These are phyloP conservation scores for Ochotona curzoniae DNA, from an alignment of 2,113 vertebrate species.

Conservation along the genomic window DNA sequence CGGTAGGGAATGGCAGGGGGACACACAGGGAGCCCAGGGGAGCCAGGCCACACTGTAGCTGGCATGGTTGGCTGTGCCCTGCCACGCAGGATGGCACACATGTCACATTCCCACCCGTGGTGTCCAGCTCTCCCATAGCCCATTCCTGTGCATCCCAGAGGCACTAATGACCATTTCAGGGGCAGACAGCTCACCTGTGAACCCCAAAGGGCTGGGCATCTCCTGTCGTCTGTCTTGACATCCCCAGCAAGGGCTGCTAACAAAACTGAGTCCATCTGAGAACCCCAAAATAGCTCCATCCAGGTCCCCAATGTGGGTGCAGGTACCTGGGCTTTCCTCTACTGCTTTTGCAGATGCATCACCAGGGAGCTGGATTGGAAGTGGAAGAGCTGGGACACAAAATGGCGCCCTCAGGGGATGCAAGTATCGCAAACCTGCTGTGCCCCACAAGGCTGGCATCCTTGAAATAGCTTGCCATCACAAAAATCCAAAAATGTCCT, in stretches of 20 bases:
- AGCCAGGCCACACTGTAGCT: background rate
- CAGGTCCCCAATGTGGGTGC: background rate
- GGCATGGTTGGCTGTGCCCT: background rate
- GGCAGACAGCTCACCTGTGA: background rate
- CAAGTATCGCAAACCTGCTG: too few species aligned
- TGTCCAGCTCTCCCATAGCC: background rate
- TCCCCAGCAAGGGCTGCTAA: background rate
- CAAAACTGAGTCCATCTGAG: background rate
- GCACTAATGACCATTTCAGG: background rate
- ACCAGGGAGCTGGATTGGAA: too few species aligned
- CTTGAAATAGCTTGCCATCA: background rate
- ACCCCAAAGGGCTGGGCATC: background rate
- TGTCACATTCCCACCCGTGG: background rate
- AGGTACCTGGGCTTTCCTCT: too few species aligned
- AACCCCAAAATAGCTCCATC: background rate
- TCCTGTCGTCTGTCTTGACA: background rate
- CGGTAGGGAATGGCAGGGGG: background rate
- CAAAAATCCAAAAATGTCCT: background rate
- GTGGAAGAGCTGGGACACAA: too few species aligned
- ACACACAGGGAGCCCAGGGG: background rate
- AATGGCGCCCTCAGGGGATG: too few species aligned
- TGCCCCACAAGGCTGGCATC: too few species aligned
- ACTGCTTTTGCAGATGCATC: too few species aligned
- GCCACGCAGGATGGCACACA: rapidly evolving
- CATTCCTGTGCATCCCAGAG: background rate